Evolutionary conservation across 2,888 invertebrate species (phyloP), one percentile per base, ranked within the genome.

Genomic region (Baronia brevicornis): DNA sequence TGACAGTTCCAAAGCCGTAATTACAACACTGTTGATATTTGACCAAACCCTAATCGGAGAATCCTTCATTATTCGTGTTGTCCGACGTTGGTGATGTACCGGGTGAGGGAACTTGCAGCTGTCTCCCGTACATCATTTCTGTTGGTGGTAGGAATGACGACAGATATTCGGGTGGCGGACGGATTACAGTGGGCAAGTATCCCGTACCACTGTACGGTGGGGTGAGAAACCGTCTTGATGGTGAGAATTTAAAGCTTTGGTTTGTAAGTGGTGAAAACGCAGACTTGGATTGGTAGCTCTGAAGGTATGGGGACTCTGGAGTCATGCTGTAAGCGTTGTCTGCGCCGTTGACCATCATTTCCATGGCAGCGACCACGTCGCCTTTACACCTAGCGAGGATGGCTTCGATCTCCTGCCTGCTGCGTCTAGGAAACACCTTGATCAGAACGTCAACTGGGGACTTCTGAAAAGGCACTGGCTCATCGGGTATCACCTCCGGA

Each of bases 311-410:
- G 0, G 78, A 79, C 38, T 79, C 82, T 7, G 82, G 82, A 0
- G 70, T 73, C 21, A 82, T 46, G 29, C 64, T 71, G 48, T 78
- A 80, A 35, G 57, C 44, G 38, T 75, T 48, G 6, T 74, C 78
- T 0, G 66, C 85, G 1, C 90, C 90, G 41, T 91, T 90, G 6
- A 94, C 87, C 87, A 97, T 90, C 60, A 93, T 89, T 61, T 97
- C 97, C 89, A 97, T 97, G 0, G 97, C 96, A 48, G 95, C 92
- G 0, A 97, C 90, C 0, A 96, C 93, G 63, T 97, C 96, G 0
- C 95, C 95, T 67, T 93, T 90, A 67, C 92, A 94, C 39, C 93
- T 88, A 45, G 93, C 91, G 9, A 97, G 82, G 23, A 95, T 88
- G 2, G 91, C 88, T 65, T 97, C 96, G 1, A 97, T 93, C 56